Evolutionary conservation across 2,797 vertebrate species (phyloP), one percentile per base, ranked within the genome.

Genomic region (Tangara arthus): DNA sequence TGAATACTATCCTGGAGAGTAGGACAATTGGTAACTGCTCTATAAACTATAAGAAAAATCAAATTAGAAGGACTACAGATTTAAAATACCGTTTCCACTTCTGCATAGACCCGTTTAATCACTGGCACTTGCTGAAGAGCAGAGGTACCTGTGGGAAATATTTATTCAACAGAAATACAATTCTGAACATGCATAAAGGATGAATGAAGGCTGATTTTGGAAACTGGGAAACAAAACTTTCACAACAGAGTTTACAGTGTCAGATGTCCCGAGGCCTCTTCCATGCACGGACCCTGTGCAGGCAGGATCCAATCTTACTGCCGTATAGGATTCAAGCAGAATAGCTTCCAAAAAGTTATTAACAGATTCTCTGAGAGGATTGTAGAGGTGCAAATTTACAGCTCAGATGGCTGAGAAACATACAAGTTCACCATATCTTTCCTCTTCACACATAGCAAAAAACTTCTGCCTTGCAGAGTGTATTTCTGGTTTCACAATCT

Each of bases 401-500:
- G 95, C 95, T 96, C 95, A 96, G 92, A 96, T 96, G 93, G 94
- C 93, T 96, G 90, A 96, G 86, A 96, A 96, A 90, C 83, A 95
- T 75, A 93, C 92, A 96, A 94, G 93, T 96, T 96, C 93, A 95
- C 92, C 87, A 93, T 92, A 94, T 94, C 94, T 87, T 97, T 93
- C 95, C 86, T 94, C 91, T 96, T 97, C 95, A 95, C 94, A 95
- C 95, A 78, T 93, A 94, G 90, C 81, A 95, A 84, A 94, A 91
- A 97, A 93, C 95, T 94, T 94, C 95, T 96, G 95, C 94, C 95
- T 94, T 46, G 59, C 37, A 89, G 82, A 96, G 89, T 94, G 5
- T 94, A 96, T 95, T 96, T 97, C 91, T 97, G 93, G 92, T 95
- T 88, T 91, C 93, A 95, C 96, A 97, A 97, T 97, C 97, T 97